phyloP scores from a whole-genome alignment of 2,797 vertebrate species.

The Mormyrops boulengeri region DNA sequence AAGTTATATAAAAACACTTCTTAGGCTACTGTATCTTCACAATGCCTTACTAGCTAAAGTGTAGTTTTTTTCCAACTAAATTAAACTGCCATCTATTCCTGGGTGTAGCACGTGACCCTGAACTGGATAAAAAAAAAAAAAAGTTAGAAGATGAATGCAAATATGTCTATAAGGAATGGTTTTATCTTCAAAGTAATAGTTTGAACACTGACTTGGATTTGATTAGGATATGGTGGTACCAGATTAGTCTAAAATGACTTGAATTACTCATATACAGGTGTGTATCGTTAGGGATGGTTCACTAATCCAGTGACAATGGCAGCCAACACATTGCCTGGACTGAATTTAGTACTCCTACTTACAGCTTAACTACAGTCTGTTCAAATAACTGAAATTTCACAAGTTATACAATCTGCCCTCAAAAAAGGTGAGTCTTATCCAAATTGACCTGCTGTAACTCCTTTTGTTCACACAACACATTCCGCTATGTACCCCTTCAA shows the following conservation, averaged over 20 bases:
- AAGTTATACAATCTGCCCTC: background rate
- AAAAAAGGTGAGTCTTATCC: background rate
- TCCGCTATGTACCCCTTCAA: slow-evolving; percentile 11
- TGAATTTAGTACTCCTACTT: background rate
- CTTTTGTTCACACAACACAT: slow-evolving; percentile 23
- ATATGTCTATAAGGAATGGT: background rate
- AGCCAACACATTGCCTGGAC: background rate
- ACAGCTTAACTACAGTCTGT: background rate
- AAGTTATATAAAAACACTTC: background rate
- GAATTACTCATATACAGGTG: background rate
- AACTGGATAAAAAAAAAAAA: background rate
- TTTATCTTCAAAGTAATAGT: background rate
- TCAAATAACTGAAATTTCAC: background rate
- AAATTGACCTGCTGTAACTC: background rate
- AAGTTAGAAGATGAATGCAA: background rate
- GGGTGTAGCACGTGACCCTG: background rate
- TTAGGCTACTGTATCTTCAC: background rate
- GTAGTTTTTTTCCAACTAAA: background rate
- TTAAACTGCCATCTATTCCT: background rate
- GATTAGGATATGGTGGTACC: background rate
- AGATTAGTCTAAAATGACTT: background rate
- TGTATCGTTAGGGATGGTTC: background rate
- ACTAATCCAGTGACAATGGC: background rate
- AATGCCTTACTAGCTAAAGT: background rate
- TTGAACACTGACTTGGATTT: background rate